Percentiles rank a stretch among this genome's conserved stretches.
phyloP scores from a whole-genome alignment of 2,113 vertebrate genomes.

The Coregonus clupeaformis region DNA sequence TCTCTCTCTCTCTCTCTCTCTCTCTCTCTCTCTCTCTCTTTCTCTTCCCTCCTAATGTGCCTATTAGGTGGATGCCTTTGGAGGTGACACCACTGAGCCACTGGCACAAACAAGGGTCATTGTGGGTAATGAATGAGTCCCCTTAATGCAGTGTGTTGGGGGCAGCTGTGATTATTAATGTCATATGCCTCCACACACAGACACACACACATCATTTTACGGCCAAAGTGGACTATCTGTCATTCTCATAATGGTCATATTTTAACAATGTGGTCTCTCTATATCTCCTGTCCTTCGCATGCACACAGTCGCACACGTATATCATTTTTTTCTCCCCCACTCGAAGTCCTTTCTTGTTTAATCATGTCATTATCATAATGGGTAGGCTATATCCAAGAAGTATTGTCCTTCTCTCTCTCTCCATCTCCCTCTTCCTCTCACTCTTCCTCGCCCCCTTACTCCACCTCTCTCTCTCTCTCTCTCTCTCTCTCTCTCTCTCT shows the following conservation, averaged over 20 bases:
- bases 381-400: neutral
- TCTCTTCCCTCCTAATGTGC: neutral
- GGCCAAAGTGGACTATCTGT: neutral
- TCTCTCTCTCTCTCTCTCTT: too few species aligned
- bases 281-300: slow-evolving; percentile 7
- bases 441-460: neutral
- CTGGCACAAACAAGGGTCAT: slow-evolving; percentile 18
- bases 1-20: too few species aligned
- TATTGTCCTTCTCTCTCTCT: neutral
- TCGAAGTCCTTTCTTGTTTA: too few species aligned
- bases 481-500: too few species aligned
- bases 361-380: neutral
- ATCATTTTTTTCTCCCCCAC: neutral
- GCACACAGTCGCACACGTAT: neutral
- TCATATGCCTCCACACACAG: slow-evolving; percentile 31
- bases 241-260: neutral
- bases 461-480: too few species aligned
- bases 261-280: neutral
- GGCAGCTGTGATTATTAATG: slow-evolving; percentile 30
- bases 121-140: slow-evolving; percentile 8
- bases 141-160: slow-evolving; percentile 7
- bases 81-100: neutral
- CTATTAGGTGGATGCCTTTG: slow-evolving; percentile 11
- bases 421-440: neutral
- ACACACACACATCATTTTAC: slow-evolving; percentile 9